phyloP scores from a whole-genome alignment of 2,797 vertebrate genomes.

The Gambusia yucatana region DNA sequence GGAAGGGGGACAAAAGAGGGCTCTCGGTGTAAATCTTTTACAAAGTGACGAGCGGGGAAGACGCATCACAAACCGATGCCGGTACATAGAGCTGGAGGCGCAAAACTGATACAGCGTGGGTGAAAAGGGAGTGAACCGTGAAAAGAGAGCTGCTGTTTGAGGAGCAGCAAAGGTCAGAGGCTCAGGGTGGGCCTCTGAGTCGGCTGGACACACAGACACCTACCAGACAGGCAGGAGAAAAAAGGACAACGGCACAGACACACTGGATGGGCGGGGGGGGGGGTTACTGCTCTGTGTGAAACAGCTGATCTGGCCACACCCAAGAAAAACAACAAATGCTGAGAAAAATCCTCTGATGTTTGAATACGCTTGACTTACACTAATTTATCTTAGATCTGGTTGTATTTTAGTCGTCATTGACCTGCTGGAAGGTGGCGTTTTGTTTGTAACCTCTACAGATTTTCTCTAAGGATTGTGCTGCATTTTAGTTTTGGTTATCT shows the following conservation, averaged over 20 bases:
- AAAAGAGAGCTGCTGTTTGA: constrained; percentile 37
- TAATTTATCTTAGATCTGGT: neutral
- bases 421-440: neutral
- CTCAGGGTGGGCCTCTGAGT: constrained; percentile 18
- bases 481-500: neutral
- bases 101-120: neutral
- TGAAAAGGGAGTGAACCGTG: neutral
- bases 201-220: constrained; percentile 28
- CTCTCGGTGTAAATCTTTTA: neutral
- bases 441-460: neutral
- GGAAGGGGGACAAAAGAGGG: neutral
- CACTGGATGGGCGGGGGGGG: neutral
- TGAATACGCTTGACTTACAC: neutral
- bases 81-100: neutral
- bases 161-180: constrained; percentile 48
- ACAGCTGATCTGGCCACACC: neutral
- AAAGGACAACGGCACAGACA: neutral
- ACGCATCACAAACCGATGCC: neutral
- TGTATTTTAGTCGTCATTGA: neutral
- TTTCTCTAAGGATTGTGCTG: neutral
- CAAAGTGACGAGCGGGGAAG: neutral
- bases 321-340: neutral
- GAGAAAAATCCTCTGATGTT: neutral
- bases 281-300: neutral
- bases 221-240: neutral